phyloP scores from a whole-genome alignment of 2,888 invertebrate genomes.

The Scaptomyza caliginosa region DNA sequence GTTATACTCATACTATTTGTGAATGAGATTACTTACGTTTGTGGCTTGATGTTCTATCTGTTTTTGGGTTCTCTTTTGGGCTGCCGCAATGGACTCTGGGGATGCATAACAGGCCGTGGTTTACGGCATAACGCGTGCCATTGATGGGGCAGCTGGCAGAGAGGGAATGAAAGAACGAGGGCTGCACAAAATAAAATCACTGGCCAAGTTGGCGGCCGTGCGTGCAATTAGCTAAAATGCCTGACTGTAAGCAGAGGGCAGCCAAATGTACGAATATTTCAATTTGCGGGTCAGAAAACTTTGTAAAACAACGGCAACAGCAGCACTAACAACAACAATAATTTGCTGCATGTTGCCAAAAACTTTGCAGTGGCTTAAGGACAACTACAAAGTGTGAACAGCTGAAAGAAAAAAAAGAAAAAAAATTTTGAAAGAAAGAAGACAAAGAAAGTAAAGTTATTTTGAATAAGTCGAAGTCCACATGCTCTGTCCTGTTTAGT shows the following conservation, averaged over 20 bases:
- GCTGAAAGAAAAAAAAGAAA: slow-evolving; percentile 25
- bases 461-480: background rate
- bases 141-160: background rate
- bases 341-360: slow-evolving; percentile 23
- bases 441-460: background rate
- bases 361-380: slow-evolving; percentile 33
- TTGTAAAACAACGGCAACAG: slow-evolving; percentile 32
- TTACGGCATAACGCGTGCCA: slow-evolving; percentile 71
- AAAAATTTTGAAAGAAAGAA: slow-evolving; percentile 22
- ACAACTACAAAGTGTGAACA: slow-evolving; percentile 51
- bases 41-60: slow-evolving; percentile 2
- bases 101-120: slow-evolving; percentile 70
- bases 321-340: slow-evolving; percentile 1
- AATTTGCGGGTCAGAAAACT: slow-evolving; percentile 71
- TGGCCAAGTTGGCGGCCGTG: slow-evolving; percentile 57
- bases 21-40: slow-evolving; percentile 30
- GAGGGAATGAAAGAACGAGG: background rate
- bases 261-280: slow-evolving; percentile 62
- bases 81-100: slow-evolving; percentile 45
- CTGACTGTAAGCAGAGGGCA: slow-evolving; percentile 4
- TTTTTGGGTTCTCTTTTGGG: slow-evolving; percentile 1
- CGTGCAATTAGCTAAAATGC: slow-evolving; percentile 76
- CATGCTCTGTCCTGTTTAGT: background rate
- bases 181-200: slow-evolving; percentile 53
- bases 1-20: background rate